These are phyloP conservation scores for Tetramorium simillimum DNA, from an alignment of 1,140 invertebrate genomes.

Conservation along the genomic window DNA sequence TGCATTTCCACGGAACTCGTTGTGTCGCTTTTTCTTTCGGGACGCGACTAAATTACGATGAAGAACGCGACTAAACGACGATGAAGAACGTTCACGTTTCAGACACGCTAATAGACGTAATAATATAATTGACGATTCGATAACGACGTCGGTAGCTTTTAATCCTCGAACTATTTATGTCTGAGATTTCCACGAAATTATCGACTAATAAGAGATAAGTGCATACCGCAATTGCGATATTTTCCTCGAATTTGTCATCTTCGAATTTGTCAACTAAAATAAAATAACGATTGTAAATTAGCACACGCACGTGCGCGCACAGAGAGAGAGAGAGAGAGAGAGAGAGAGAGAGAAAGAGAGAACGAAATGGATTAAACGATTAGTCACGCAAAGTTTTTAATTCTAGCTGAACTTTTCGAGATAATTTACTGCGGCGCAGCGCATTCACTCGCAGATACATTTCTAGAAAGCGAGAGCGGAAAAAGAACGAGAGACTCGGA, in stretches of 20 bases:
- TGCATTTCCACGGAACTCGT: conserved; percentile 45
- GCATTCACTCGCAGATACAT: not conserved
- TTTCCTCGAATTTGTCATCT: not conserved
- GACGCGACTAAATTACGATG: not conserved
- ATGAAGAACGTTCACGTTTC: not conserved
- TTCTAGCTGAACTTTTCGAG: not conserved
- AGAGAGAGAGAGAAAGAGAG: not conserved
- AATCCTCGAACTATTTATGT: not conserved
- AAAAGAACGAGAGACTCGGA: not conserved
- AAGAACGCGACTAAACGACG: too few relatives aligned
- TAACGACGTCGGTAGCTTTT: not conserved
- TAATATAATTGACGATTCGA: not conserved
- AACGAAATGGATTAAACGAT: not conserved
- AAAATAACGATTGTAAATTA: not conserved
- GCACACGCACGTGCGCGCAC: too few relatives aligned
- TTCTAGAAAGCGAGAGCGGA: not conserved
- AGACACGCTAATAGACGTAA: not conserved
- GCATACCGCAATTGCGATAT: not conserved
- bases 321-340: not conserved
- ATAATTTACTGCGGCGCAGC: not conserved
- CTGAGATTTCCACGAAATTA: not conserved
- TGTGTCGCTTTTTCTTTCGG: conserved; percentile 22
- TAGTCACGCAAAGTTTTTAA: not conserved
- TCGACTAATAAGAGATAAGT: not conserved
- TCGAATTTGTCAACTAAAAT: not conserved